These are phyloP conservation scores for Noctua janthe DNA, from an alignment of 2,888 invertebrate genomes.

Conservation along the genomic window DNA sequence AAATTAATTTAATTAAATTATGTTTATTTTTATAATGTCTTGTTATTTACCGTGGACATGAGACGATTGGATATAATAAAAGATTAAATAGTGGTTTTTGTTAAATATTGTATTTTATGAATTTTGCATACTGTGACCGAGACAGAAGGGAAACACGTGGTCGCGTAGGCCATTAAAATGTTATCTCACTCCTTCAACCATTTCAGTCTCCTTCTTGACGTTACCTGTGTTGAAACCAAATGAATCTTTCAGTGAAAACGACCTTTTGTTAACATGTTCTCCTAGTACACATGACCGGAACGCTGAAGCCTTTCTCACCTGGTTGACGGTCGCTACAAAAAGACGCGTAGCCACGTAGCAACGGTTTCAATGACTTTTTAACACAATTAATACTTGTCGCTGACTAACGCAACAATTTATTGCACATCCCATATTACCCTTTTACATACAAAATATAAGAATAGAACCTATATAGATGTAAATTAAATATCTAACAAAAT, in stretches of 20 bases:
- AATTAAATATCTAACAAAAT: no score
- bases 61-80: no score
- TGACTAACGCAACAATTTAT: no score
- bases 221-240: neutral
- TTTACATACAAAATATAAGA: no score
- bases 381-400: no score
- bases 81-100: no score
- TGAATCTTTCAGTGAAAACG: neutral
- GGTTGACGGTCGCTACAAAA: neutral
- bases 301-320: slow-evolving; percentile 1
- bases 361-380: neutral
- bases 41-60: no score
- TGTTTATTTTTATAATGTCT: no score
- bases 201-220: neutral
- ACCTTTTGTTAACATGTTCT: neutral
- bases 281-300: slow-evolving; percentile 4
- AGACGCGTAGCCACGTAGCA: neutral
- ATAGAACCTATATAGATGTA: no score
- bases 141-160: neutral
- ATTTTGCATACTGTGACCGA: neutral
- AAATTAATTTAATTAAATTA: no score
- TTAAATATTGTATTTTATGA: neutral
- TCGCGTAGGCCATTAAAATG: neutral
- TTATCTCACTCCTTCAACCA: neutral
- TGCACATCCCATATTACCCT: no score